Evolutionary conservation across 2,113 vertebrate species (phyloP), one percentile per base, ranked within the genome.

Genomic region (Gymnarchus niloticus): DNA sequence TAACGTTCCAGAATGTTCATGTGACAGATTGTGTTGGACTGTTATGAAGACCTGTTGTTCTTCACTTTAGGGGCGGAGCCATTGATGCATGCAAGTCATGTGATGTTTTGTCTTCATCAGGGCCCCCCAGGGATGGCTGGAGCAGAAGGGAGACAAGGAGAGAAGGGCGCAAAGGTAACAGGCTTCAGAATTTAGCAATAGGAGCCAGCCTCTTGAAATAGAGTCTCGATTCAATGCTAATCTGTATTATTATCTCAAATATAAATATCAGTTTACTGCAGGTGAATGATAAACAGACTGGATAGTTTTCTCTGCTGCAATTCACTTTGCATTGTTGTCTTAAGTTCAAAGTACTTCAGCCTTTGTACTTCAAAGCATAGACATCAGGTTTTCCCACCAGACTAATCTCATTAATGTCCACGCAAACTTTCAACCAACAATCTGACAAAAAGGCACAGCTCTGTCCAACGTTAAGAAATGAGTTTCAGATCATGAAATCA

Each of bases 341-440:
- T 33, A 73, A 69, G 65, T 73, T 73, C 65, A 73, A 73, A 73
- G 65, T 73, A 33, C 65, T 73, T 73, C 12, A 73, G 33, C 65
- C 65, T 73, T 73, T 41, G 14, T 41, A 17, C 65, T 73, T 14
- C 41, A 28, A 73, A 73, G 33, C 41, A 17, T 33, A 73, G 65
- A 73, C 33, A 73, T 19, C 65, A 41, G 28, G 65, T 73, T 73
- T 41, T 73, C 28, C 65, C 65, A 28, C 14, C 65, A 41, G 65
- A 73, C 33, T 73, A 37, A 73, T 37, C 65, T 73, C 65, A 37
- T 19, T 33, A 41, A 19, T 73, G 65, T 73, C 65, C 65, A 73
- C 37, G 28, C 65, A 73, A 73, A 73, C 41, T 73, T 73, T 73
- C 65, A 73, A 73, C 65, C 65, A 73, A 73, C 14, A 19, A 33